phyloP scores from a whole-genome alignment of 30 jellyfish, hydroid and myxozoan genomes.

The Aurelia sp. region DNA sequence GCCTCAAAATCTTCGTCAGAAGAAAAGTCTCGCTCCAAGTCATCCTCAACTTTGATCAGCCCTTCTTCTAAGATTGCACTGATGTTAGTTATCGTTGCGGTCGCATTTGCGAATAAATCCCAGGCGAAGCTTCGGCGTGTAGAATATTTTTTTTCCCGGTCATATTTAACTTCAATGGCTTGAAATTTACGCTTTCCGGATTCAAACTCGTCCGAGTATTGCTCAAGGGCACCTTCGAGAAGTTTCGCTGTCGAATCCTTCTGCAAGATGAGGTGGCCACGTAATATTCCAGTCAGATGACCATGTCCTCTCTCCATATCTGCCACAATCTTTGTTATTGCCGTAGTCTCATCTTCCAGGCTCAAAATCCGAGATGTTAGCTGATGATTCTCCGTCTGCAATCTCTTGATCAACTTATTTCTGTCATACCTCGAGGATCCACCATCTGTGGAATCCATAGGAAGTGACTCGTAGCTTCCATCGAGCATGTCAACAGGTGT shows the following conservation, averaged over 20 bases:
- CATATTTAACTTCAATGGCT: constrained; percentile 79
- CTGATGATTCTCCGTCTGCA: constrained; percentile 89
- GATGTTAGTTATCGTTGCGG: constrained; percentile 90
- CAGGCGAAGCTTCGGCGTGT: constrained; percentile 86
- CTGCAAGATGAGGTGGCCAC: constrained; percentile 91
- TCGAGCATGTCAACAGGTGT: constrained; percentile 55
- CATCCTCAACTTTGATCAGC: constrained; percentile 92
- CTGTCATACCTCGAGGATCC: constrained; percentile 38
- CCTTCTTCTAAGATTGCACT: constrained; percentile 88
- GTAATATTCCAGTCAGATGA: constrained; percentile 92
- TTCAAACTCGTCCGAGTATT: constrained; percentile 81
- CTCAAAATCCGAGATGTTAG: constrained; percentile 70
- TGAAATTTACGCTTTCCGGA: constrained; percentile 66
- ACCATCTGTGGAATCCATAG: constrained; percentile 53
- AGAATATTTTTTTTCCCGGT: constrained; percentile 63
- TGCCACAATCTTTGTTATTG: constrained; percentile 88
- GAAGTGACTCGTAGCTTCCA: constrained; percentile 53
- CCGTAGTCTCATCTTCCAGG: constrained; percentile 93
- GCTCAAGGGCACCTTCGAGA: constrained; percentile 84
- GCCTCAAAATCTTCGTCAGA: constrained; percentile 90
- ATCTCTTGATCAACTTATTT: constrained; percentile 61
- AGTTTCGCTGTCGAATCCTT: constrained; percentile 90
- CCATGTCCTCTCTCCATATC: constrained; percentile 99
- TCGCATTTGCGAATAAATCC: constrained; percentile 90
- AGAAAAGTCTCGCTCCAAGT: constrained; percentile 80